Conservation (phyloP, 1,140 invertebrate species). For the Sitodiplosis mosellana region DNA sequence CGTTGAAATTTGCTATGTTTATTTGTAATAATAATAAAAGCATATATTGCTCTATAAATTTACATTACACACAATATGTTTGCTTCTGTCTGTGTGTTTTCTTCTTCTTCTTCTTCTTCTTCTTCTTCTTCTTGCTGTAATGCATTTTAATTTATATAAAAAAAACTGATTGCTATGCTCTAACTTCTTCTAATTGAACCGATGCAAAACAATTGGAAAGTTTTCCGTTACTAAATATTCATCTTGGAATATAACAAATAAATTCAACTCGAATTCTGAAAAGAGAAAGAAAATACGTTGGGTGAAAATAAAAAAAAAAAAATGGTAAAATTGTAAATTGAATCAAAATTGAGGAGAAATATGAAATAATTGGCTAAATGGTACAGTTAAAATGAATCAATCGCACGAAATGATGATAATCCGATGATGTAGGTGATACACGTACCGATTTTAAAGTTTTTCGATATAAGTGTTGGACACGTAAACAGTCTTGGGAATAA, state of each 20-base stretch:
- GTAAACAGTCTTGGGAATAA: constrained; percentile 89
- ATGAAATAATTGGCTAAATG: background rate
- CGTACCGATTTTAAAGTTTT: constrained; percentile 94
- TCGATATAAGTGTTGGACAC: constrained; percentile 76
- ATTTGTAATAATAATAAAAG: too few species aligned
- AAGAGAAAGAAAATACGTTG: too few species aligned
- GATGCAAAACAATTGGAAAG: constrained; percentile 38
- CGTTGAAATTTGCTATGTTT: background rate
- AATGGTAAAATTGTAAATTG: background rate
- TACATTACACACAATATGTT: too few species aligned
- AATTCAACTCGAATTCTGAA: constrained; percentile 91
- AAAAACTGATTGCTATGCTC: too few species aligned
- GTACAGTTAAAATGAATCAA: background rate
- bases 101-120: too few species aligned
- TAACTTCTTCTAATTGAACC: too few species aligned
- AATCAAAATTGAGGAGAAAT: background rate
- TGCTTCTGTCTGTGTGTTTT: too few species aligned
- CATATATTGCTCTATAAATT: too few species aligned
- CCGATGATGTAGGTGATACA: constrained; percentile 8
- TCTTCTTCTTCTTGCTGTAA: too few species aligned
- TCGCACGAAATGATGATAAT: background rate
- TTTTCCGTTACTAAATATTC: constrained; percentile 93
- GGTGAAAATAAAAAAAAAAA: constrained; percentile 18
- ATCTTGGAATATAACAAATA: constrained; percentile 83
- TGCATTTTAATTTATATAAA: too few species aligned